phyloP scores from a whole-genome alignment of 2,113 vertebrate species.

The Grammomys dolichurus region DNA sequence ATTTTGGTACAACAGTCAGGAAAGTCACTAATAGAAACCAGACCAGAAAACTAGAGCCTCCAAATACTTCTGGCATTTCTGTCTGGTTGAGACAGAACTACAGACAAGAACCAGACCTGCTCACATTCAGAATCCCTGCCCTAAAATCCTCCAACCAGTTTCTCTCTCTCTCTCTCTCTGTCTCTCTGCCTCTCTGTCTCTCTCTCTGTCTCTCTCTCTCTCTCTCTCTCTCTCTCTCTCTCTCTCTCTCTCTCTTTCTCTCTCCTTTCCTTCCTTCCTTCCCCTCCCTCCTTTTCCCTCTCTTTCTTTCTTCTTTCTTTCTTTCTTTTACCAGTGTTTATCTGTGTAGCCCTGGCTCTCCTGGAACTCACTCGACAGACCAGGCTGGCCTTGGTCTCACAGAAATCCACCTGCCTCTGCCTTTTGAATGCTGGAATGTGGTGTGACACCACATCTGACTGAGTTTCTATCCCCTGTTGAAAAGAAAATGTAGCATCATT shows the following conservation, averaged over 20 bases:
- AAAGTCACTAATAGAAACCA: background rate
- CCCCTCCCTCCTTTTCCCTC: fast-evolving
- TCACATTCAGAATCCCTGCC: background rate
- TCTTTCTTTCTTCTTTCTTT: too few species aligned
- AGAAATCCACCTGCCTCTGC: background rate
- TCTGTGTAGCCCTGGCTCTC: background rate
- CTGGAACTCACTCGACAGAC: background rate
- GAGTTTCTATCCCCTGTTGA: background rate
- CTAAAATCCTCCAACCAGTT: background rate
- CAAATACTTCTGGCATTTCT: background rate
- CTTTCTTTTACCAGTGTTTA: background rate
- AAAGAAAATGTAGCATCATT: background rate
- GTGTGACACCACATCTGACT: background rate
- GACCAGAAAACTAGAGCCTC: background rate
- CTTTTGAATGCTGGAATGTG: background rate
- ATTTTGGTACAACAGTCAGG: background rate
- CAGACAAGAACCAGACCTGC: background rate
- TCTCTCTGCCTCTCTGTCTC: too few species aligned
- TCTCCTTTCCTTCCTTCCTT: background rate
- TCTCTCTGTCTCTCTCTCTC: too few species aligned
- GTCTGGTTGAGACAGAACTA: background rate
- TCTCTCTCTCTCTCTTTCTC: background rate
- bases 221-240: fast-evolving
- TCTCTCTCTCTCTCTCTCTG: background rate
- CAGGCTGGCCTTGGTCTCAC: background rate